Evolutionary conservation across 2,113 vertebrate species (phyloP).

Genomic region (Puffinus mauretanicus): DNA sequence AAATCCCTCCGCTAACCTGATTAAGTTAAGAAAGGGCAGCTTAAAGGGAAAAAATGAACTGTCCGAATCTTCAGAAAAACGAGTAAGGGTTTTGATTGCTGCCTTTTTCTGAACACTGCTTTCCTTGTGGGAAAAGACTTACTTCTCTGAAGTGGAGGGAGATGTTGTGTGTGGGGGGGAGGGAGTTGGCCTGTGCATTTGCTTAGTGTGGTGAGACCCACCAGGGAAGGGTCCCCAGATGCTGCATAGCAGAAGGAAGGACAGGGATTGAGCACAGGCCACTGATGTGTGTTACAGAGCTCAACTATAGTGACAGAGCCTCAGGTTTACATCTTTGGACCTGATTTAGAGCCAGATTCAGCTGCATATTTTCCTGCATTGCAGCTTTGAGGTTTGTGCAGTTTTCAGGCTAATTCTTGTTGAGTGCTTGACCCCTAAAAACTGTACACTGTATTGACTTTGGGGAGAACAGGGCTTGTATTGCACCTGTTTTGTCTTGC

Average conservation of each 20-base stretch:
- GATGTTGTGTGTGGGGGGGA: not conserved
- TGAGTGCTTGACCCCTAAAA: not conserved
- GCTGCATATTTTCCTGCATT: not conserved
- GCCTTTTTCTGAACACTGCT: not conserved
- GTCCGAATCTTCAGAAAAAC: not conserved
- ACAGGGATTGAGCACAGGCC: not conserved
- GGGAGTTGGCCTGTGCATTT: not conserved
- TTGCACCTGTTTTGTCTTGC: not conserved
- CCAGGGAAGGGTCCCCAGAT: not conserved
- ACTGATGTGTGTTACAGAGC: not conserved
- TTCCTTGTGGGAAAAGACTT: not conserved
- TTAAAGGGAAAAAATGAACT: slow-evolving; percentile 1
- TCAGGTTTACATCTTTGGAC: not conserved
- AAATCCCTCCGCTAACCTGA: slow-evolving; percentile 55
- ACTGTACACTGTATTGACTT: not conserved
- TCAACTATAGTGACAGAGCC: not conserved
- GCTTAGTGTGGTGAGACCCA: not conserved
- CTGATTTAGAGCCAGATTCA: not conserved
- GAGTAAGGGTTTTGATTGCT: not conserved
- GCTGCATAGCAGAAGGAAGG: not conserved
- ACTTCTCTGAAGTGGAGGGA: not conserved
- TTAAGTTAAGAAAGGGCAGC: slow-evolving; percentile 43
- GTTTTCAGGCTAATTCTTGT: not conserved
- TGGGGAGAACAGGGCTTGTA: not conserved
- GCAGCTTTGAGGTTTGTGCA: not conserved